These are phyloP conservation scores for Gobio gobio DNA, from an alignment of 2,113 vertebrate genomes.

Conservation along the genomic window DNA sequence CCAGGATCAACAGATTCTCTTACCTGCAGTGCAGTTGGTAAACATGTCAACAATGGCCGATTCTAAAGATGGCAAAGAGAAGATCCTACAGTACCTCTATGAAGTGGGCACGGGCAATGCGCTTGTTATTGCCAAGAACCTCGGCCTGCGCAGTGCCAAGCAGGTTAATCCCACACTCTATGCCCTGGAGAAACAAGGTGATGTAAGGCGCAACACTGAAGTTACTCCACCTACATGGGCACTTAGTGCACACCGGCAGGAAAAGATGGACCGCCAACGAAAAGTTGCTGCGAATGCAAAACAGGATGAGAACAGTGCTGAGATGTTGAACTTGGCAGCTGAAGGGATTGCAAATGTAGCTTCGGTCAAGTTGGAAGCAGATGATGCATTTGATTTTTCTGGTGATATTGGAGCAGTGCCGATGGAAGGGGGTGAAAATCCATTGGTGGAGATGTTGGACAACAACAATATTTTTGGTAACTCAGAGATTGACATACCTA, in stretches of 20 bases:
- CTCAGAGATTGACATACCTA: not conserved
- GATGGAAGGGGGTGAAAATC: constrained; percentile 24
- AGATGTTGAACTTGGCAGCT: not conserved
- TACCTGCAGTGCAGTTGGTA: not conserved
- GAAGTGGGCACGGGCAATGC: constrained; percentile 71
- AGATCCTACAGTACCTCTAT: constrained; percentile 81
- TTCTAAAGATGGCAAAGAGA: constrained; percentile 82
- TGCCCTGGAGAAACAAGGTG: constrained; percentile 86
- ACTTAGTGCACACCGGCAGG: constrained; percentile 80
- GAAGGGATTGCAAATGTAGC: not conserved
- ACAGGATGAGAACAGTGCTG: constrained; percentile 8
- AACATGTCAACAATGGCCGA: constrained; percentile 75
- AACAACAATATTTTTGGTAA: not conserved
- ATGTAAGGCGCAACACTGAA: constrained; percentile 72
- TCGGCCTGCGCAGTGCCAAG: constrained; percentile 79
- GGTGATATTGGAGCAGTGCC: not conserved
- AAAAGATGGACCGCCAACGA: constrained; percentile 83
- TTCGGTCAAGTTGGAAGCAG: not conserved
- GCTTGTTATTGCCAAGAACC: constrained; percentile 84
- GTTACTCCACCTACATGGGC: constrained; percentile 79
- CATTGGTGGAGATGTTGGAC: constrained; percentile 21
- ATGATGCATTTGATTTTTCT: not conserved
- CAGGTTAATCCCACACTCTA: constrained; percentile 83
- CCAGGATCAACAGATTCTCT: constrained; percentile 35
- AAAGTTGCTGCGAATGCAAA: constrained; percentile 64